Conservation (phyloP, 2,113 vertebrate species). For the Himantopus leucocephalus region DNA sequence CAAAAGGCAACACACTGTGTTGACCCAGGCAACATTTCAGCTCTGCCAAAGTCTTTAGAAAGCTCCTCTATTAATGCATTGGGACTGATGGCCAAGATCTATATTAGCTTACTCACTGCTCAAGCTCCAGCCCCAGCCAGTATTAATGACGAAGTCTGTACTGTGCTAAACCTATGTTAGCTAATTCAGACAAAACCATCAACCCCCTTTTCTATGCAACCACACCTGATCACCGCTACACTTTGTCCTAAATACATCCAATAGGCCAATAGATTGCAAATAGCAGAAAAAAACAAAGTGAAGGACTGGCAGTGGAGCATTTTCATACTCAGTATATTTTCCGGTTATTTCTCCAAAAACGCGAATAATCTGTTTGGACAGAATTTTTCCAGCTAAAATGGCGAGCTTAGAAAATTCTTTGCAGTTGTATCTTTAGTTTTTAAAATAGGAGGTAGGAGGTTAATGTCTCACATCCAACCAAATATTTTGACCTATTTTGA, state of each 20-base stretch:
- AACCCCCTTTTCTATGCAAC: neutral
- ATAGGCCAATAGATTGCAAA: neutral
- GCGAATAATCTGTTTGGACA: neutral
- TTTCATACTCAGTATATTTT: neutral
- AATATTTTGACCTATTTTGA: neutral
- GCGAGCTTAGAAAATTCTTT: neutral
- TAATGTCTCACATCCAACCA: neutral
- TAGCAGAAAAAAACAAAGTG: neutral
- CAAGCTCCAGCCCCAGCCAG: neutral
- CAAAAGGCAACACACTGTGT: neutral
- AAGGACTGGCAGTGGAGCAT: neutral
- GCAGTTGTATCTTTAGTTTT: neutral
- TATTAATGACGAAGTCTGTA: neutral
- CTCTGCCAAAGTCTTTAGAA: neutral
- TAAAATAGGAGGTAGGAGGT: neutral
- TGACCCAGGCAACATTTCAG: neutral
- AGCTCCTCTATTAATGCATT: neutral
- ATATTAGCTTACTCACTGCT: neutral
- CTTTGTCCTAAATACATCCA: neutral
- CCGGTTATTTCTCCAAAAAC: neutral
- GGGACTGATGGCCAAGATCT: neutral
- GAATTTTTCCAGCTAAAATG: neutral
- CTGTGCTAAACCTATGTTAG: neutral
- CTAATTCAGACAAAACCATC: neutral
- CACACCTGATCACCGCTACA: neutral